These are phyloP conservation scores for Ormia ochracea DNA, from an alignment of 2,888 invertebrate genomes.

Conservation along the genomic window DNA sequence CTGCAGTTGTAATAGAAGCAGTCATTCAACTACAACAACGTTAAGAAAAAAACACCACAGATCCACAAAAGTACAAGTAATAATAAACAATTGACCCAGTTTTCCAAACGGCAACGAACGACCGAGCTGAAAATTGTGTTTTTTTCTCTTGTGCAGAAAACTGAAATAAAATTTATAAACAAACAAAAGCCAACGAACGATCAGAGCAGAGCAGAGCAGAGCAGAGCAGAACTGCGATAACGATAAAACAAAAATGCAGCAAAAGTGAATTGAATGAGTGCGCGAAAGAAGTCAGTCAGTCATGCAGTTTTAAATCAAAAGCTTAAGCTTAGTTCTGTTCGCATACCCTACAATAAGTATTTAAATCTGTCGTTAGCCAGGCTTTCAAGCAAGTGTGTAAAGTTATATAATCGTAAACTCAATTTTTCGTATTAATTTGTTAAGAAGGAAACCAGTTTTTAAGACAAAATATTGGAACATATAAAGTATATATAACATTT, in stretches of 20 bases:
- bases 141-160: constrained; percentile 52
- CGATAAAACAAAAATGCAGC: neutral
- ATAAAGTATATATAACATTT: too few relatives aligned
- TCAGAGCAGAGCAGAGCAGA: constrained; percentile 52
- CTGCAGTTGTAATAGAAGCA: constrained; percentile 60
- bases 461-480: too few relatives aligned
- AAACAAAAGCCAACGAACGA: constrained; percentile 62
- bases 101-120: constrained; percentile 74
- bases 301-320: constrained; percentile 54
- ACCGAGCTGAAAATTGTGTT: constrained; percentile 69
- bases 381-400: neutral
- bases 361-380: neutral
- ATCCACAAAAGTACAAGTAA: constrained; percentile 56
- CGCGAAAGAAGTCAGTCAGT: constrained; percentile 61
- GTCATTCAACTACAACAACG: constrained; percentile 58
- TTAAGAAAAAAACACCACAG: constrained; percentile 46
- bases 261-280: constrained; percentile 61
- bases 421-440: too few relatives aligned
- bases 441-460: too few relatives aligned
- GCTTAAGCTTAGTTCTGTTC: constrained; percentile 50
- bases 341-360: constrained; percentile 4
- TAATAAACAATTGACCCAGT: constrained; percentile 75
- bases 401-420: too few relatives aligned
- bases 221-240: constrained; percentile 10
- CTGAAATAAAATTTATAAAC: constrained; percentile 18